Conservation (phyloP, 2,113 vertebrate genomes). For the Myotis brandtii region DNA sequence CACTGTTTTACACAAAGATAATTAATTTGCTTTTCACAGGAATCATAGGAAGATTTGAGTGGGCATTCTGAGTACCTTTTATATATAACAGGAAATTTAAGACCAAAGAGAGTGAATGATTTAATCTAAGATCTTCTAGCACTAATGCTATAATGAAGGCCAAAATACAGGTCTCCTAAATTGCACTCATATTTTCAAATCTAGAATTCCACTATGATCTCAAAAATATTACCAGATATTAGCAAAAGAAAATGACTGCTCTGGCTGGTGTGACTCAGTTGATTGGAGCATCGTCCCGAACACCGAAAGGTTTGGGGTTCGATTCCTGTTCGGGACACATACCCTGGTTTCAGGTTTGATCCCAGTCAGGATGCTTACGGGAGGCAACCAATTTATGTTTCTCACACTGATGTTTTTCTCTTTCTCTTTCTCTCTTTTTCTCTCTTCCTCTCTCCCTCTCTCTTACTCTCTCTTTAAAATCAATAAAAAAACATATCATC, state of each 20-base stretch:
- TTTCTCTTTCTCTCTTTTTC: too few relatives aligned
- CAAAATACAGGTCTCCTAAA: conserved; percentile 23
- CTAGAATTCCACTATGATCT: neutral
- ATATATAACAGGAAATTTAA: conserved; percentile 42
- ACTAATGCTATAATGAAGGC: neutral
- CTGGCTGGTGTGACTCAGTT: neutral
- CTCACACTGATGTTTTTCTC: neutral
- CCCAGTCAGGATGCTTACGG: neutral
- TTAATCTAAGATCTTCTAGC: neutral
- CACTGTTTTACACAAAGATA: conserved; percentile 4
- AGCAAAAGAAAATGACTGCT: neutral
- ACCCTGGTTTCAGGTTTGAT: neutral
- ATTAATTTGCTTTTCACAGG: conserved; percentile 14
- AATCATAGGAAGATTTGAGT: neutral
- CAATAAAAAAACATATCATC: neutral
- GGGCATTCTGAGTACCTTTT: conserved; percentile 45
- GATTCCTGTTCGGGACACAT: neutral
- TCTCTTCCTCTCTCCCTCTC: neutral
- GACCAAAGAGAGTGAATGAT: conserved; percentile 15
- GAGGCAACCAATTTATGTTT: neutral
- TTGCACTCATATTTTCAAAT: conserved; percentile 13
- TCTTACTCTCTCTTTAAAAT: neutral
- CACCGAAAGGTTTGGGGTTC: neutral
- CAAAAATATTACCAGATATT: conserved; percentile 33
- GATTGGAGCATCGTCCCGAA: neutral